Evolutionary conservation across 2,113 vertebrate genomes (phyloP).

Genomic region (Cheilinus undulatus): DNA sequence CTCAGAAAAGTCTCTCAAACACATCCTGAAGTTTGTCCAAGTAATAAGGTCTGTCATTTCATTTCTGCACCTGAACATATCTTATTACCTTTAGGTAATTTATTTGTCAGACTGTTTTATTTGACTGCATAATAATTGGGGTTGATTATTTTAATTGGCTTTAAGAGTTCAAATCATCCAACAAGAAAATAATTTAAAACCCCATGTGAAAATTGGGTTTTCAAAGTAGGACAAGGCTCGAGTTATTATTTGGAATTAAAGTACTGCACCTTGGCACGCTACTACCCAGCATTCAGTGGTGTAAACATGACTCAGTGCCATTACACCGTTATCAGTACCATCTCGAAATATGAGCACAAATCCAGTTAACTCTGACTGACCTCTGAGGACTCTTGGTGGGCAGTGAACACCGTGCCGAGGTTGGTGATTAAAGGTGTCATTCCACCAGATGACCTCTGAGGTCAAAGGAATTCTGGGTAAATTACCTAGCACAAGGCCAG

Average conservation of each 20-base stretch:
- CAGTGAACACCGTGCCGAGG: slow-evolving; percentile 43
- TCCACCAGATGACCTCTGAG: slow-evolving; percentile 59
- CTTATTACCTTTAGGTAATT: not conserved
- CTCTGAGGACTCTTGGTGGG: slow-evolving; percentile 25
- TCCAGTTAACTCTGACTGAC: slow-evolving; percentile 40
- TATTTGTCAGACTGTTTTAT: not conserved
- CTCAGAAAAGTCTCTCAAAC: not conserved
- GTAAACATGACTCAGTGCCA: not conserved
- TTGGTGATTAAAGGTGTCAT: slow-evolving; percentile 75
- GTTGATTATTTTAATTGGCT: not conserved
- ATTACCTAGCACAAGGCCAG: slow-evolving; percentile 60
- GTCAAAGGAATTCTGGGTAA: slow-evolving; percentile 72
- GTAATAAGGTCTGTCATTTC: not conserved
- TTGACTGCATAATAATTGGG: not conserved
- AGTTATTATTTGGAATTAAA: slow-evolving; percentile 1
- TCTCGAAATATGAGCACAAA: slow-evolving; percentile 20
- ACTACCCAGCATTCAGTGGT: slow-evolving; percentile 10
- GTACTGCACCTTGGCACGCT: slow-evolving; percentile 7
- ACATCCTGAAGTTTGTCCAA: not conserved
- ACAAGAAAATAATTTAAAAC: not conserved
- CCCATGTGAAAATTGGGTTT: not conserved
- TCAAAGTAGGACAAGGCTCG: not conserved
- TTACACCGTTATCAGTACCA: slow-evolving; percentile 12
- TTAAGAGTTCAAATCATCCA: not conserved
- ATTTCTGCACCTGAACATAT: not conserved